Evolutionary conservation across 2,797 vertebrate genomes (phyloP).

Genomic region (Microchirus variegatus): DNA sequence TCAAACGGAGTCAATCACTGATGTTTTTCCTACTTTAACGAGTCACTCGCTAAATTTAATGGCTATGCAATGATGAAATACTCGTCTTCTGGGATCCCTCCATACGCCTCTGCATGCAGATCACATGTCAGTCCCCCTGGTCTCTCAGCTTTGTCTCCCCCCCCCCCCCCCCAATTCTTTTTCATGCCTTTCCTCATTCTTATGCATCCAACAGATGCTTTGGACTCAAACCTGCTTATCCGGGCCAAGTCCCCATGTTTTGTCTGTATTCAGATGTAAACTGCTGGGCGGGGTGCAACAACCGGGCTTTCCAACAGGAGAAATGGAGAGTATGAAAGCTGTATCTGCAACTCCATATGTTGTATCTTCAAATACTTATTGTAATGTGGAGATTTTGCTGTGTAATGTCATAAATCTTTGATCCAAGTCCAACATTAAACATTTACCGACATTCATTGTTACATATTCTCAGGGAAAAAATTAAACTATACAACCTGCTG

Average conservation of each 20-base stretch:
- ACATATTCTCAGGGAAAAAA: too few species aligned
- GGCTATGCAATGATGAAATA: conserved; percentile 37
- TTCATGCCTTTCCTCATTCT: conserved; percentile 48
- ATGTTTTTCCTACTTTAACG: conserved; percentile 1
- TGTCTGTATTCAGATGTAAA: conserved; percentile 49
- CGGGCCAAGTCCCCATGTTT: conserved; percentile 59
- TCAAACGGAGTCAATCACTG: conserved; percentile 13
- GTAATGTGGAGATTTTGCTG: not conserved
- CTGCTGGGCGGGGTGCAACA: conserved; percentile 26
- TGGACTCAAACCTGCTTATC: conserved; percentile 55
- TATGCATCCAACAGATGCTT: conserved; percentile 77
- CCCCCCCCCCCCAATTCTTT: too few species aligned
- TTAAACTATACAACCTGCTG: too few species aligned
- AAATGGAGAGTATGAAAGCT: conserved; percentile 52
- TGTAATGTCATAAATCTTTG: too few species aligned
- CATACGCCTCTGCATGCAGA: conserved; percentile 46
- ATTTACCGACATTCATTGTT: too few species aligned
- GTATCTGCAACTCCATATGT: conserved; percentile 22
- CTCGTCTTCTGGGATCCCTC: conserved; percentile 63
- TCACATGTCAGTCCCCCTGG: conserved; percentile 71
- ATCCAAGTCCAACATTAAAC: too few species aligned
- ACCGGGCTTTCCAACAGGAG: conserved; percentile 23
- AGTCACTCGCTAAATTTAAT: conserved; percentile 34
- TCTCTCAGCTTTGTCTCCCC: conserved; percentile 59
- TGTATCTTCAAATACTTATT: not conserved